Conservation (phyloP, 2,113 vertebrate genomes). For the Coracopsis vasa region DNA sequence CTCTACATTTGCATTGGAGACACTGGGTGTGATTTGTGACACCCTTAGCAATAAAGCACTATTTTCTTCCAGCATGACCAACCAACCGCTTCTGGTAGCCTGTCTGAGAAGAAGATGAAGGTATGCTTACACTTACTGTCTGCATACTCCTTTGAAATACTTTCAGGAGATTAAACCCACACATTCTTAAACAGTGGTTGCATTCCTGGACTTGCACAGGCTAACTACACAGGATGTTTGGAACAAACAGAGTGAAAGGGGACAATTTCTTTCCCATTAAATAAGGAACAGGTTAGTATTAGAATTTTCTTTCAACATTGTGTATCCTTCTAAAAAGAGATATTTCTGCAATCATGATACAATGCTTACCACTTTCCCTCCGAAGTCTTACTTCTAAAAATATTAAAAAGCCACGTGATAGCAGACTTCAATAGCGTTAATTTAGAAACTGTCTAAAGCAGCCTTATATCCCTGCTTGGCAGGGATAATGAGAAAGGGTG, state of each 20-base stretch:
- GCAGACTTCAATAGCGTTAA: background rate
- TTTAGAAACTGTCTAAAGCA: slow-evolving; percentile 1
- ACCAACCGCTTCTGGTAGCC: background rate
- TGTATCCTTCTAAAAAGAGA: background rate
- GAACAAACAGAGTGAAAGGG: background rate
- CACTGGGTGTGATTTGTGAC: background rate
- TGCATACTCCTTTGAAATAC: background rate
- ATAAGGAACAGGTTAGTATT: background rate
- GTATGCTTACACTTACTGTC: background rate
- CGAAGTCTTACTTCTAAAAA: background rate
- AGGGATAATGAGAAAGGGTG: slow-evolving; percentile 59
- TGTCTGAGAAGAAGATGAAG: background rate
- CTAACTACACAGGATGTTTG: background rate
- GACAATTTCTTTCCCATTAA: background rate
- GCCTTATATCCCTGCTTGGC: background rate
- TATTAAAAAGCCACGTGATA: background rate
- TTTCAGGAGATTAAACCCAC: background rate
- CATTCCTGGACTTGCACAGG: background rate
- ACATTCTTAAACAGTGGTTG: background rate
- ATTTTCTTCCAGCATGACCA: background rate
- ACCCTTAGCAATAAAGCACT: background rate
- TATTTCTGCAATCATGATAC: background rate
- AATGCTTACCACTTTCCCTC: background rate
- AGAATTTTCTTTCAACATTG: background rate
- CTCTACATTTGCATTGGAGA: slow-evolving; percentile 26